phyloP scores from a whole-genome alignment of 2,888 invertebrate genomes.

The Tetranychus piercei region DNA sequence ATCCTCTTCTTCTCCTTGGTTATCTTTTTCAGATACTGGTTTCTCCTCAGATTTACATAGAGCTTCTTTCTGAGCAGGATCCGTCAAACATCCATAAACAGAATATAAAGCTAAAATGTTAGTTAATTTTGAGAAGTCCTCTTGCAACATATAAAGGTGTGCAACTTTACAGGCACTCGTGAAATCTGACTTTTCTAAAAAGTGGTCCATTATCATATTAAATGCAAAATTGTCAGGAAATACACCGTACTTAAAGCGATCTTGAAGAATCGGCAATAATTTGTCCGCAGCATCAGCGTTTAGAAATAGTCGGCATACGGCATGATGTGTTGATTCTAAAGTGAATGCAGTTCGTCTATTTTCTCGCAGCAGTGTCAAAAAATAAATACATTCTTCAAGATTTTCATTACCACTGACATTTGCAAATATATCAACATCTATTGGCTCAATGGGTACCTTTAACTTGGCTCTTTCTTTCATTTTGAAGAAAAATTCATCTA shows the following conservation, averaged over 20 bases:
- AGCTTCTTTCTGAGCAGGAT: conserved; percentile 10
- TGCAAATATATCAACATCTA: conserved; percentile 65
- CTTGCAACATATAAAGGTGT: conserved; percentile 64
- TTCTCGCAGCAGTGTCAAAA: conserved; percentile 42
- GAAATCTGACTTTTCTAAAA: conserved; percentile 48
- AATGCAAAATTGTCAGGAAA: conserved; percentile 56
- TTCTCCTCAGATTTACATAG: conserved; percentile 26
- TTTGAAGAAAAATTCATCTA: conserved; percentile 49
- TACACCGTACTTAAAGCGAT: conserved; percentile 68
- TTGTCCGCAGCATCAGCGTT: conserved; percentile 42
- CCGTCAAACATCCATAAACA: conserved; percentile 47
- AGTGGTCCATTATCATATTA: conserved; percentile 59
- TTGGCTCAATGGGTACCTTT: conserved; percentile 46
- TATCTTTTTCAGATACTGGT: conserved; percentile 29
- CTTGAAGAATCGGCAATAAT: conserved; percentile 51
- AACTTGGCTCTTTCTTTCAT: conserved; percentile 48
- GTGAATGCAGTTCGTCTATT: conserved; percentile 51
- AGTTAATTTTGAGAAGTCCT: conserved; percentile 56
- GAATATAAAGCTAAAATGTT: conserved; percentile 51
- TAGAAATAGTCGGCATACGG: conserved; percentile 43
- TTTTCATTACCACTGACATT: conserved; percentile 45
- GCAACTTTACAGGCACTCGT: conserved; percentile 54
- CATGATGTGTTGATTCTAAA: conserved; percentile 62
- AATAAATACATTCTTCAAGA: conserved; percentile 51
- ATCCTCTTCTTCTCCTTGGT: conserved; percentile 25